Evolutionary conservation across 2,888 invertebrate species (phyloP), one percentile per base, ranked within the genome.

Genomic region (Drosophila neoperkinsi): DNA sequence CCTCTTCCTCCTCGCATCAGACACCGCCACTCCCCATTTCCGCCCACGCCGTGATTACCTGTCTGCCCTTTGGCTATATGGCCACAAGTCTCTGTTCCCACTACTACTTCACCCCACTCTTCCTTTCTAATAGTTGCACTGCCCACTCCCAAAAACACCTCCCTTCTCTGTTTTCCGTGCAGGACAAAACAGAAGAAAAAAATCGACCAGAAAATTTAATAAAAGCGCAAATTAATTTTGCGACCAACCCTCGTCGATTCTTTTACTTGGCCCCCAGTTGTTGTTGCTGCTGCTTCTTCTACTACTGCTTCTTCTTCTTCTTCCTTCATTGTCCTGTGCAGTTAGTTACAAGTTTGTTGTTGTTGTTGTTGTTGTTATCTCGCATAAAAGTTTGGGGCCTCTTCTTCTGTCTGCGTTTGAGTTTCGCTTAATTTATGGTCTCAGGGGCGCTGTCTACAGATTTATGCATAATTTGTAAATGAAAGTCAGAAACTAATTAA

Each of bases 401-500:
- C 59, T 56, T 67, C 46, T 62, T 36, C 55, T 59, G 58, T 55
- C 56, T 53, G 62, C 82, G 82, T 72, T 81, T 81, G 81, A 84
- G 84, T 76, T 84, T 67, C 88, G 88, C 90, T 87, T 86, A 89
- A 86, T 86, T 86, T 86, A 86, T 86, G 85, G 85, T 86, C 85
- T 86, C 85, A 74, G 78, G 85, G 85, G 85, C 76, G 84, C 90
- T 86, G 85, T 86, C 85, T 86, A 87, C 85, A 86, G 85, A 86
- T 86, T 86, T 86, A 86, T 86, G 85, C 85, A 86, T 86, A 89
- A 86, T 86, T 86, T 86, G 85, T 86, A 86, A 87, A 90, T 88
- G 90, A 87, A 87, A 88, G 90, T 88, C 90, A 90, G 83, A 87
- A 87, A 87, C 90, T 87, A 87, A 87, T 87, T 87, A 87, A 90